A percentile compares a stretch with the other conserved stretches of the same genome.
These are phyloP conservation scores for Varanus komodoensis DNA, from an alignment of 2,113 vertebrate genomes.

Conservation along the genomic window DNA sequence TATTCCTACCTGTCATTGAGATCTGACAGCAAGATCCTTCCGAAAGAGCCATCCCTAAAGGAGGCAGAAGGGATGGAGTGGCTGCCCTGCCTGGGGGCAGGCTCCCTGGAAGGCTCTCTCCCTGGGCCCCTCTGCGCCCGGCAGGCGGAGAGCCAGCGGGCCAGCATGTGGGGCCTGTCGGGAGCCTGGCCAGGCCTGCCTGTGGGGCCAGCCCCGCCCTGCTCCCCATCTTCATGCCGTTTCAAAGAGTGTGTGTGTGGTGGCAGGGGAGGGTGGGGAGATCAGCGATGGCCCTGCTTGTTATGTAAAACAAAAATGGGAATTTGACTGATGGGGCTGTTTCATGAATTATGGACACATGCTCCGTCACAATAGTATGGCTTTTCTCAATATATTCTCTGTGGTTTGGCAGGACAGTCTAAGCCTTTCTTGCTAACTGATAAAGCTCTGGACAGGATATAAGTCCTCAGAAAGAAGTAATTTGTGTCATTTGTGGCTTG, in stretches of 20 bases:
- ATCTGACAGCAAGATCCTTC: no score
- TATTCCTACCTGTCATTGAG: no score
- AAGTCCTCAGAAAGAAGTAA: constrained; percentile 75
- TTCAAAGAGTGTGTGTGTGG: not conserved
- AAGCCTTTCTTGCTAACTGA: constrained; percentile 71
- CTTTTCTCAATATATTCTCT: constrained; percentile 69
- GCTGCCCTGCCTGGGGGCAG: no score
- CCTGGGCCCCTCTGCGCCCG: no score
- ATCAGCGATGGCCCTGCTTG: constrained; percentile 35
- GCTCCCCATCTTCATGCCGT: not conserved
- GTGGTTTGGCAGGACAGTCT: constrained; percentile 76
- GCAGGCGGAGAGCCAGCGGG: no score
- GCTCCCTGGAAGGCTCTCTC: no score
- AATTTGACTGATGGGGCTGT: constrained; percentile 44
- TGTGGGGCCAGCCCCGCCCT: no score
- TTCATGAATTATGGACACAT: constrained; percentile 56
- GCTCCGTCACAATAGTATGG: constrained; percentile 30
- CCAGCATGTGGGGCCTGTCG: no score
- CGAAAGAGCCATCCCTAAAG: no score
- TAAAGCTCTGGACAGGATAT: constrained; percentile 75
- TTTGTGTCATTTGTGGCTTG: constrained; percentile 73
- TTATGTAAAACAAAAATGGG: constrained; percentile 44
- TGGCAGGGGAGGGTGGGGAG: not conserved
- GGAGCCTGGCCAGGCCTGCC: no score
- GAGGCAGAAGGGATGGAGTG: no score